Base-by-base conservation (phyloP, 2,797 vertebrate genomes). In the Meriones psammophilus region DNA sequence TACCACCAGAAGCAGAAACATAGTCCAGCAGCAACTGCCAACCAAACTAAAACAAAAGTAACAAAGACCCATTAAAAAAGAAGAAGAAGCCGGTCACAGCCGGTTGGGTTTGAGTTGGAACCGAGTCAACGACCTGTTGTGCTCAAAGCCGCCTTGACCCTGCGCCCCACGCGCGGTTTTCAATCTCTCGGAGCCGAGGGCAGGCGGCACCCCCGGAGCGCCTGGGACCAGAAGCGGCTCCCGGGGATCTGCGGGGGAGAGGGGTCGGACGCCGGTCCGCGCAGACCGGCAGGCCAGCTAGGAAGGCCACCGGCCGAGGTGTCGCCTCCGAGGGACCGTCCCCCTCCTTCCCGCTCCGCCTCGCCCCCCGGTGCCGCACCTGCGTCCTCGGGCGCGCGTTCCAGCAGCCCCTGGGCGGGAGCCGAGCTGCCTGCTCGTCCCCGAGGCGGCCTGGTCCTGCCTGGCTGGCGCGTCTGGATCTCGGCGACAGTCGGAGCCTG, bases 1-100 rank as follows among this genome's bases (percentile, higher is more conserved):
- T 36, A 98, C n/a, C 3, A 98, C 22, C 95, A 98, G 64, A 50
- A 97, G 0, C 12, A 79, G 80, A 36, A 98, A 39, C 98, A 98
- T 98, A 97, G 94, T 74, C 92, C 5, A 84, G 95, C 5, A 83
- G 95, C 88, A 97, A 92, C 98, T 97, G 97, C 95, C 86, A 95
- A 93, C 81, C 94, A 89, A 97, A 97, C 97, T 98, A 86, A 97
- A 92, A 89, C 97, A 86, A 97, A 92, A 89, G 77, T 36, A 68
- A 54, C 60, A 42, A 85, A n/a, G 64, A 90, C 73, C 62, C 17
- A 39, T 79, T 64, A 8, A 68, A 54, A 76, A 39, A 39, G 66
- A n/a, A 91, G 54, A 76, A 22, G 13, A 69, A 30, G 54, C 9
- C 66, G 8, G 68, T 83, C 77, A 92, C 77, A 91, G 73, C 77